A percentile compares a stretch with the other conserved stretches of the same genome.
Evolutionary conservation across 2,113 vertebrate species (phyloP).

Genomic region (Athene cunicularia): DNA sequence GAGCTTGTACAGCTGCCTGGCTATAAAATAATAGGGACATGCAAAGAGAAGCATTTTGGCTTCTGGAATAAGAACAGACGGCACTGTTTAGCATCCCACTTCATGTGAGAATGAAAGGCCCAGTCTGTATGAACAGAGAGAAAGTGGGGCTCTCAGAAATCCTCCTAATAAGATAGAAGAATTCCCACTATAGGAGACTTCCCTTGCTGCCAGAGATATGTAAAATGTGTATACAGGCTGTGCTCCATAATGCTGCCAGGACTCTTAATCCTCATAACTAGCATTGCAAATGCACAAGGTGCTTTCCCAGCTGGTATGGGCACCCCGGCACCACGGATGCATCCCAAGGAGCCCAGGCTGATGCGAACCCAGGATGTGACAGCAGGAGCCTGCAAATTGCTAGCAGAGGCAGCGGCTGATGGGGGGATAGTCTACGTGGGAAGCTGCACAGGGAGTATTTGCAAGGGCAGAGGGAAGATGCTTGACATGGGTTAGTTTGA

Average conservation of each 20-base stretch:
- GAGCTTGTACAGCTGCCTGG: not conserved
- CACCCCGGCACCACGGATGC: no score
- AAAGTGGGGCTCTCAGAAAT: not conserved
- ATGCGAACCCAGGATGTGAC: not conserved
- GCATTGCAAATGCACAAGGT: not conserved
- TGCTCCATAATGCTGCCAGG: not conserved
- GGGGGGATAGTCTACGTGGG: rapidly evolving
- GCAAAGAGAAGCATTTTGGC: not conserved
- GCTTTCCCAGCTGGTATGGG: not conserved
- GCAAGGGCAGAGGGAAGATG: not conserved
- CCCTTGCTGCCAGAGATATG: not conserved
- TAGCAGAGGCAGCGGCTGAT: not conserved
- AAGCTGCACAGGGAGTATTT: not conserved
- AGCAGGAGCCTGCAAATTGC: not conserved
- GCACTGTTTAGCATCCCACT: not conserved
- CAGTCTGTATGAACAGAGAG: not conserved
- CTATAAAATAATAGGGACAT: not conserved
- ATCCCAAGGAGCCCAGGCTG: not conserved
- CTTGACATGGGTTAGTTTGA: not conserved
- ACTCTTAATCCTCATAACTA: not conserved
- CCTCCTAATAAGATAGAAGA: not conserved
- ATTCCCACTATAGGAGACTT: not conserved
- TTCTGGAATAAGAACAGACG: not conserved
- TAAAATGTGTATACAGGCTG: not conserved
- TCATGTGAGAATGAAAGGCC: not conserved